A percentile compares a stretch with the other conserved stretches of the same genome.
These are phyloP conservation scores for Echinometra lucunter DNA, from an alignment of 53 echinoderm and acorn worm species.

Conservation along the genomic window DNA sequence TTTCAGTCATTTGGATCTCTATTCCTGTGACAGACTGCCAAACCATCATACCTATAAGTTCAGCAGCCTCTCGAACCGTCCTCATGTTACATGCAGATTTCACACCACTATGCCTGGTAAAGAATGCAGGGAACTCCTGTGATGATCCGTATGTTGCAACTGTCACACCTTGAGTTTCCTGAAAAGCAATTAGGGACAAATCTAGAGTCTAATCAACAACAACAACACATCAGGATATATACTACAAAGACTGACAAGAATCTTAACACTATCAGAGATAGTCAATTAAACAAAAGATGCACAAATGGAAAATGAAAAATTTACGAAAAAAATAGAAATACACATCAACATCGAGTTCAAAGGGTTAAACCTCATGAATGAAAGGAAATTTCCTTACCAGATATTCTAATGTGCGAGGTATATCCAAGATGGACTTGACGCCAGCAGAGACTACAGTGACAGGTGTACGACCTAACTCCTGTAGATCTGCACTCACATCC, in stretches of 20 bases:
- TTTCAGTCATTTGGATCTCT: neutral
- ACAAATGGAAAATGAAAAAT: too few species aligned
- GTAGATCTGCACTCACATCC: slow-evolving; percentile 94
- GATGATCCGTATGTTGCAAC: slow-evolving; percentile 89
- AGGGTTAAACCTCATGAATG: too few species aligned
- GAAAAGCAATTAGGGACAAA: neutral
- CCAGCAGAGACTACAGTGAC: slow-evolving; percentile 94
- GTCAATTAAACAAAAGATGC: neutral
- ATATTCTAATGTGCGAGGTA: slow-evolving; percentile 94
- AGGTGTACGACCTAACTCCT: slow-evolving; percentile 93
- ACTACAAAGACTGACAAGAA: too few species aligned
- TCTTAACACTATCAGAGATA: too few species aligned
- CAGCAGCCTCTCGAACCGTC: slow-evolving; percentile 83
- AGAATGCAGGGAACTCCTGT: slow-evolving; percentile 96
- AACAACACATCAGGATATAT: neutral
- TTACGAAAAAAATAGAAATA: too few species aligned
- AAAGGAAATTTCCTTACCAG: slow-evolving; percentile 75
- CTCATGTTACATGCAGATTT: slow-evolving; percentile 82
- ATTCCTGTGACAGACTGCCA: neutral
- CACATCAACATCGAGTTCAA: too few species aligned
- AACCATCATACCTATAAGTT: slow-evolving; percentile 79
- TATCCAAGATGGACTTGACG: slow-evolving; percentile 94
- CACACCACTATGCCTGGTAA: slow-evolving; percentile 83
- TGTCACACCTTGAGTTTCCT: slow-evolving; percentile 98
- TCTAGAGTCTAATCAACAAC: neutral